Conservation (phyloP, 2,113 vertebrate species). For the Pogona vitticeps region DNA sequence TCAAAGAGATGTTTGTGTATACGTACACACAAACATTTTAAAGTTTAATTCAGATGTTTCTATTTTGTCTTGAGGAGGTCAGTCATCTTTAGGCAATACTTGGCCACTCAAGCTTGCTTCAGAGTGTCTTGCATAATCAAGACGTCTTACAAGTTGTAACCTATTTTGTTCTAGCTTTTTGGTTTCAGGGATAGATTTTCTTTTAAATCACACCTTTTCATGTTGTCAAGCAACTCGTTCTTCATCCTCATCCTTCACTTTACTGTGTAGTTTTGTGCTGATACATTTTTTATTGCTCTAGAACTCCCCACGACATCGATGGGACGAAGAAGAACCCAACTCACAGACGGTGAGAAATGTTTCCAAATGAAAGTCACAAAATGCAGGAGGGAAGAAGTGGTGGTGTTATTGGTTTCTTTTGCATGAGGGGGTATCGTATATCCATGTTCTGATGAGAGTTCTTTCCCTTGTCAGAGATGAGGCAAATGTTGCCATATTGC, state of each 20-base stretch:
- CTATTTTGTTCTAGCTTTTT: background rate
- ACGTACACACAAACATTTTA: background rate
- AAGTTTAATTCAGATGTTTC: rapidly evolving
- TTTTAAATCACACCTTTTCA: constrained; percentile 4
- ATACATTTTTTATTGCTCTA: constrained; percentile 63
- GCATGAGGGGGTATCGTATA: background rate
- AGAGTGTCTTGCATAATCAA: background rate
- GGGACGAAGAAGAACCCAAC: constrained; percentile 86
- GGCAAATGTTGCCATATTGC: background rate
- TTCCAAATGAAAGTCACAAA: constrained; percentile 21
- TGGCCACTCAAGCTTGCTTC: background rate
- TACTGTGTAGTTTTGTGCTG: constrained; percentile 36
- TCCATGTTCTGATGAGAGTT: background rate
- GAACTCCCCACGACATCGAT: constrained; percentile 86
- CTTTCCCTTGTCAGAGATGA: background rate
- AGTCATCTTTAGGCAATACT: background rate
- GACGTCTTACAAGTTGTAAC: background rate
- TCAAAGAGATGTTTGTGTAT: background rate
- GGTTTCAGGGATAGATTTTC: background rate
- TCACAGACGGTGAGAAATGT: constrained; percentile 78
- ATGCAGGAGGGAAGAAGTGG: background rate
- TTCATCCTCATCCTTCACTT: background rate
- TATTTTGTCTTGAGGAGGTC: background rate
- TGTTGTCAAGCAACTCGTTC: background rate
- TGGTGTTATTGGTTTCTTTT: too few relatives aligned